phyloP scores from a whole-genome alignment of 2,888 invertebrate genomes.

The Hirudinaria manillensis region DNA sequence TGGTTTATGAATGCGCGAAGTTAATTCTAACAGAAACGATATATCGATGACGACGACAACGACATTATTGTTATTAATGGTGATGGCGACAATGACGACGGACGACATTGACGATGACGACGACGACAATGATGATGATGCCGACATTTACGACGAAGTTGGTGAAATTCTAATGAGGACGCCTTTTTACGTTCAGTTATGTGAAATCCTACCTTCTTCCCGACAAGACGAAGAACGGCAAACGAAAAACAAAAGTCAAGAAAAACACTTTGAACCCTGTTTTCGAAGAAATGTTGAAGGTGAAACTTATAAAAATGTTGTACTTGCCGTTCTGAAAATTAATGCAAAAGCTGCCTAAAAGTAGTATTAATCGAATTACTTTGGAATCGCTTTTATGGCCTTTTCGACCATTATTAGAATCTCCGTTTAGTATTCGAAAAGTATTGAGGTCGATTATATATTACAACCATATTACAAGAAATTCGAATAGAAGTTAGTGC shows the following conservation, averaged over 20 bases:
- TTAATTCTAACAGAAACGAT: background rate
- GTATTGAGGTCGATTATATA: too few relatives aligned
- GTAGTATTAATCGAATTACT: too few relatives aligned
- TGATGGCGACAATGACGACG: background rate
- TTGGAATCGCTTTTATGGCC: too few relatives aligned
- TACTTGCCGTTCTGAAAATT: background rate
- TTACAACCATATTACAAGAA: too few relatives aligned
- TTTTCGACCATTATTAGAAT: background rate
- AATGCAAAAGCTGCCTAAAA: too few relatives aligned
- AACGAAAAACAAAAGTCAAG: slow-evolving; percentile 86
- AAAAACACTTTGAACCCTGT: slow-evolving; percentile 88
- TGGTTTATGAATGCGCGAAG: background rate
- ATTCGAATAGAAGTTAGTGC: too few relatives aligned
- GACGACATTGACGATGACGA: background rate
- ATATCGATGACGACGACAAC: background rate
- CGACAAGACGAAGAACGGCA: slow-evolving; percentile 90
- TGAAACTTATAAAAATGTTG: slow-evolving; percentile 41
- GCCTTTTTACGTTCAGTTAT: slow-evolving; percentile 57
- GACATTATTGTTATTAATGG: background rate
- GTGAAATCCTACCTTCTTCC: slow-evolving; percentile 85
- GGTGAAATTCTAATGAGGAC: background rate
- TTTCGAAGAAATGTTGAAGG: slow-evolving; percentile 74
- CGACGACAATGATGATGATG: background rate
- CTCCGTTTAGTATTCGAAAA: too few relatives aligned
- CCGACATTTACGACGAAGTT: background rate